Evolutionary conservation across 2,888 invertebrate genomes (phyloP), one percentile per base, ranked within the genome.

Genomic region (Andrena camellia): DNA sequence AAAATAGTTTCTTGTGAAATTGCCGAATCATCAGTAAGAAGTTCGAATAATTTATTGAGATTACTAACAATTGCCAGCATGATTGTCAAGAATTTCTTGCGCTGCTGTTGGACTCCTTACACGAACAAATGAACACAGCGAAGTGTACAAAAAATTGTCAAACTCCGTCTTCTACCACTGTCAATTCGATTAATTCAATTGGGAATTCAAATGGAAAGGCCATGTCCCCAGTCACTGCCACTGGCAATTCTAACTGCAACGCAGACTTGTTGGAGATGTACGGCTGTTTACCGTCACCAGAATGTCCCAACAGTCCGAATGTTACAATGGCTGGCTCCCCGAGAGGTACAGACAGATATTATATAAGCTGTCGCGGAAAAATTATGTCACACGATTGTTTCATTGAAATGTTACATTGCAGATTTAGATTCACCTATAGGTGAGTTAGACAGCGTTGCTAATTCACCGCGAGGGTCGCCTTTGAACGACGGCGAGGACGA

Each of bases 1-100:
- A 17, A 17, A n/a, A 20, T 8, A 1, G 31, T 1, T 66, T 52
- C 52, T 42, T 35, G 17, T 8, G 29, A 26, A 77, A 42, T 29
- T 60, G 20, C 7, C 3, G 42, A 42, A 48, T 66, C 8, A 2
- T 33, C 64, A 17, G 2, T 74, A 33, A 64, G 77, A 60, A 35
- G 54, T 48, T 13, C 33, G 3, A 77, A 52, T 63, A 62, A 70
- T 64, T 42, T 42, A 42, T 42, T 17, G 42, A 54, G 1, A 72
- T 62, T 50, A 42, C 60, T 78, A 74, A 35, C 64, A 3, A 78
- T 82, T 77, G 68, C 23, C 92, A 96, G 96, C 96, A 96, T 90
- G 96, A 96, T 90, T 96, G 96, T 92, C 96, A 96, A 92, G 96
- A 96, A 92, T 96, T 96, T 90, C 94, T 96, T 78, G 96, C 96